Evolutionary conservation across 2,888 invertebrate species (phyloP), one percentile per base, ranked within the genome.

Genomic region (Hedychridium roseum): DNA sequence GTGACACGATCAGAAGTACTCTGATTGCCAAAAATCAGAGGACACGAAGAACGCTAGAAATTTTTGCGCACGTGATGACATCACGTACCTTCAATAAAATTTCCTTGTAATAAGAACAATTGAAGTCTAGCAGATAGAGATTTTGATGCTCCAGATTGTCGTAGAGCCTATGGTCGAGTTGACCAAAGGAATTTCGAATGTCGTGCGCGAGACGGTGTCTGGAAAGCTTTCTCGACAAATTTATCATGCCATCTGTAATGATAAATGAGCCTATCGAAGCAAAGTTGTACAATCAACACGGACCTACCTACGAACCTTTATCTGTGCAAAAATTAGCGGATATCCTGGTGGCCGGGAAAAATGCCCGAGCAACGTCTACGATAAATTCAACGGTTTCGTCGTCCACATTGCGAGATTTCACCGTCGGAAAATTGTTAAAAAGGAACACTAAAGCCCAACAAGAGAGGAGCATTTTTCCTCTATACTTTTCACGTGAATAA

Each of bases 81-180:
- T 11, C 15, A 21, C 46, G 40, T 49, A 73, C 75, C 68, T 64
- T 41, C 16, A 39, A 39, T 9, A 75, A 47, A 23, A 68, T 31
- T 5, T 59, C 44, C 2, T 28, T 1, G n/a, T 69, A 61, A 7
- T 62, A 51, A 2, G 60, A 54, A 45, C 75, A 75, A 16, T 70
- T 52, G n/a, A 68, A 42, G 27, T 75, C 69, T 21, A 75, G 41
- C 16, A 71, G 50, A 35, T 68, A 57, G 2, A 66, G 39, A 14
- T 54, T 50, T 23, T 43, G 57, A 27, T 72, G 70, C 3, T 51
- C 41, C 23, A 44, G 16, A 1, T 20, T 9, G 9, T 64, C 50
- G 27, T 30, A 54, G 7, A 18, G 1, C 6, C 15, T 14, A 2
- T 4, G 45, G 36, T 64, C 52, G 14, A 64, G 31, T 6, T 43